Percentiles rank a stretch among this genome's conserved stretches.
Evolutionary conservation across 2,797 vertebrate genomes (phyloP).

Genomic region (Malurus leucopterus): DNA sequence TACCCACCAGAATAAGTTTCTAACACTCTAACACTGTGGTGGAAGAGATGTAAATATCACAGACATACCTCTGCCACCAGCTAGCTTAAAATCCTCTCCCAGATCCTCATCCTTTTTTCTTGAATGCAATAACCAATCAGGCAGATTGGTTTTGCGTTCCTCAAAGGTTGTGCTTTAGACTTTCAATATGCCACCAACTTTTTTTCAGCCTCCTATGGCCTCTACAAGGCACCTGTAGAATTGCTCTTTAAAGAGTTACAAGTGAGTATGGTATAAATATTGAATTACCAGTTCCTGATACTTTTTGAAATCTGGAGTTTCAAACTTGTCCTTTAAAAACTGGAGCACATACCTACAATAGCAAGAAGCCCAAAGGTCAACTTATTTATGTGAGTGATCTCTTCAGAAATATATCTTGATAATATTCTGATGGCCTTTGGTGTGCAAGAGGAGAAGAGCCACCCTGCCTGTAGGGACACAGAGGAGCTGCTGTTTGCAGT

Average conservation of each 20-base stretch:
- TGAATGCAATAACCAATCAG: neutral
- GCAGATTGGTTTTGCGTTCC: neutral
- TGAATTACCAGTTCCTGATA: conserved; percentile 21
- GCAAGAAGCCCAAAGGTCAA: conserved; percentile 12
- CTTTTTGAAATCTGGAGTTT: conserved; percentile 36
- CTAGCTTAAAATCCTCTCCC: neutral
- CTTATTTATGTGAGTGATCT: neutral
- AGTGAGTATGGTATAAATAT: neutral
- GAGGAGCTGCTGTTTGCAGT: neutral
- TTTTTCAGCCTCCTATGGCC: neutral
- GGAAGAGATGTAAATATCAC: neutral
- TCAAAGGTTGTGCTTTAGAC: neutral
- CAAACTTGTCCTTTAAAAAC: conserved; percentile 26
- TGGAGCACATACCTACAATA: neutral
- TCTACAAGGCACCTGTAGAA: neutral
- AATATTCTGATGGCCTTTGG: neutral
- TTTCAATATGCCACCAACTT: neutral
- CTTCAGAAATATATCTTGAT: neutral
- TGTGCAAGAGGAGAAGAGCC: neutral
- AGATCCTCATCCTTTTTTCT: neutral
- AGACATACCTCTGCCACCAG: neutral
- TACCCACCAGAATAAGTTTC: neutral
- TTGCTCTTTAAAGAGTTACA: neutral
- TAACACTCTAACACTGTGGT: neutral
- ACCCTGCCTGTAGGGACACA: neutral